Evolutionary conservation across 2,888 invertebrate species (phyloP), one percentile per base, ranked within the genome.

Genomic region (Endomychus coccineus): DNA sequence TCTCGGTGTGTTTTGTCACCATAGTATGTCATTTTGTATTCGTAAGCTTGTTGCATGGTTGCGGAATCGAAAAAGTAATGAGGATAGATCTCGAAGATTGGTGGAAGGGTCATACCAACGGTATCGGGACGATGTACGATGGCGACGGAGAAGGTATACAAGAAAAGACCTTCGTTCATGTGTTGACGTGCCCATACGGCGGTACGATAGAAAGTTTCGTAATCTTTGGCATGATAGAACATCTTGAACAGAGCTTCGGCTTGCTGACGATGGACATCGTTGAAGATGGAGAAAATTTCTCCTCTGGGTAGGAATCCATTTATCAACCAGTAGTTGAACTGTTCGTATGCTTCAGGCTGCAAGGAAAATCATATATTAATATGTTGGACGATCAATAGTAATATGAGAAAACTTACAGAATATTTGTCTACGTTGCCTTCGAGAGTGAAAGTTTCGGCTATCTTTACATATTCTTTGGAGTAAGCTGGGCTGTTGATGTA

Each of bases 11-110:
- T 1, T 11, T 19, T 16, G 3, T 25, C 29, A 5, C 28, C 37
- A 11, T 68, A 66, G 16, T 64, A 67, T 54, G 71, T 66, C 57
- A 78, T 71, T 56, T 73, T 73, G 54, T 78, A 69, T 59, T 74
- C 68, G 51, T 79, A 74, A 3, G 78, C 81, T 39, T 77, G 70
- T 25, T 75, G 71, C 59, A 86, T 75, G 41, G 81, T 71, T 54
- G 81, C 76, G 36, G 73, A 69, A 55, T 78, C 78, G 59, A 79
- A 73, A 71, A 81, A 84, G 63, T 73, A 74, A 47, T 80, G 74
- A 1, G 86, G 86, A 59, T 77, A 73, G 43, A 83, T 69, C 63
- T 86, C 85, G 54, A 83, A 81, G 35, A 78, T 69, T 30, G 83
- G 76, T 10, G 85, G 84, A 6, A 83, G 62, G 23, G 77, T 66